Evolutionary conservation across 2,113 vertebrate genomes (phyloP).

Genomic region (Acrocephalus kingi): DNA sequence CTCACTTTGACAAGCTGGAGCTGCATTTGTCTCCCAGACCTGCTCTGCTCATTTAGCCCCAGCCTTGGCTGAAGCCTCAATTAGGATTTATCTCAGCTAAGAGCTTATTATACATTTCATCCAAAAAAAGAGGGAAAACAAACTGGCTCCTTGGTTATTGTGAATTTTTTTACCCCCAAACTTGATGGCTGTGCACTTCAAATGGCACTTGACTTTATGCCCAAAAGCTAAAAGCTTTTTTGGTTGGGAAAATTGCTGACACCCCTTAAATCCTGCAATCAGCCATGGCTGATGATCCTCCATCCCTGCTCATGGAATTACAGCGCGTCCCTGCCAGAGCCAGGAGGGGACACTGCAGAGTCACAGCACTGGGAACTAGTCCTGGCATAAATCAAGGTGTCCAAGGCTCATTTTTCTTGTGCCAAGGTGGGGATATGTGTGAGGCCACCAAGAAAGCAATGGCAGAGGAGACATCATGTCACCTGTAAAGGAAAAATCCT

Average conservation of each 20-base stretch:
- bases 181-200: conserved; percentile 22
- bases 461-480: accelerated
- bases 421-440: accelerated
- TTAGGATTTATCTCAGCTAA: conserved; percentile 44
- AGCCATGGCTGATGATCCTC: background rate
- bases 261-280: background rate
- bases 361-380: background rate
- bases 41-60: conserved; percentile 32
- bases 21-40: conserved; percentile 26
- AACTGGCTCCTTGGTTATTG: background rate
- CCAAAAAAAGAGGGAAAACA: background rate
- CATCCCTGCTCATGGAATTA: background rate
- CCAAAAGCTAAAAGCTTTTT: conserved; percentile 64
- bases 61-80: conserved; percentile 39
- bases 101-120: conserved; percentile 28
- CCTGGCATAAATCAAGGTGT: background rate
- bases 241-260: conserved; percentile 28
- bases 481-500: background rate
- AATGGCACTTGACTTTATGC: conserved; percentile 39
- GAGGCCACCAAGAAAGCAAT: accelerated
- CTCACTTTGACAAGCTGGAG: conserved; percentile 1
- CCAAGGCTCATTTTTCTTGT: accelerated
- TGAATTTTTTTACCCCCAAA: background rate
- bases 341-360: background rate
- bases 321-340: background rate